Base-by-base conservation (phyloP, 2,888 invertebrate genomes). In the Drosophila seclusa region DNA sequence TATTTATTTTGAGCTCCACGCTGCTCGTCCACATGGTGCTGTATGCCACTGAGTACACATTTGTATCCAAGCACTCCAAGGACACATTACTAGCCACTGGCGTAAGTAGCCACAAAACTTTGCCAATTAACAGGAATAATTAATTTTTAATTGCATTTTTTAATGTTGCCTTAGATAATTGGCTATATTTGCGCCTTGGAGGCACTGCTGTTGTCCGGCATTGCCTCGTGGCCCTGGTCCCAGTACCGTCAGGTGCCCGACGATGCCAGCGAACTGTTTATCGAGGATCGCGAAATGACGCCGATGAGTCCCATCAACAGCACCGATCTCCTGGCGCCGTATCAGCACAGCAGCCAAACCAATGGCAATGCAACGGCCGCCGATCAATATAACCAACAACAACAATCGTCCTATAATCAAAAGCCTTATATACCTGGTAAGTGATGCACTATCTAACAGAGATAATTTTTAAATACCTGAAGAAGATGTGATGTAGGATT, bases 1-100 rank as follows among this genome's bases (percentile, higher is more conserved):
- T 95, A 92, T 96, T 95, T 93, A 94, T 96, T 90, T 94, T 95
- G 92, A 95, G 96, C 92, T 95, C 96, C 79, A 95, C 96, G 84
- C 93, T 96, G 84, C 94, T 96, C 90, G 94, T 95, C 90, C 95
- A 96, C 90, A 95, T 95, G 94, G 94, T 95, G 93, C 95, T 94
- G 93, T 94, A 94, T 94, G 95, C 94, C 92, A 95, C 94, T 92
- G 95, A 94, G 91, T 95, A 95, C 92, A 93, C 94, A 68, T 96
- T 95, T 95, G 95, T 96, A 83, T 95, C 96, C 78, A 95, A 95
- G 92, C 95, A 96, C 93, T 96, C 96, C 82, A 95, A 95, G 92
- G 95, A 96, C 84, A 96, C 96, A 90, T 93, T 96, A 76, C 93
- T 95, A 91, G 94, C 95, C 83, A 95, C 95, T 82, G 95, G 95